Conservation (phyloP, 2,797 vertebrate species). For the Melanotaenia parkinsoni region DNA sequence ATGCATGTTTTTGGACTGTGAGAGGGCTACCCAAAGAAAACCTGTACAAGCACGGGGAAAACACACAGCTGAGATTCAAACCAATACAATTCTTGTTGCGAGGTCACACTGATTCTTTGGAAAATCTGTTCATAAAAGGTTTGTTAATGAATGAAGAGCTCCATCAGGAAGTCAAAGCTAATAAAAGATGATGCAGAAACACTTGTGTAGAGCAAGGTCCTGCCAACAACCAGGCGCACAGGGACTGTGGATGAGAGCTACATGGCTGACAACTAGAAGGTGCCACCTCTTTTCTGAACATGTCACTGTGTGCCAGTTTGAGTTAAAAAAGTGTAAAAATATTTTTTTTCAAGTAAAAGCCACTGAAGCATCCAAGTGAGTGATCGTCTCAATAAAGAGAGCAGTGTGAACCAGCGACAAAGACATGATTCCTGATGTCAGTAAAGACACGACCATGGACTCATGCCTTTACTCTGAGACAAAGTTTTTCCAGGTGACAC, state of each 20-base stretch:
- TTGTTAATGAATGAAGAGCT: neutral
- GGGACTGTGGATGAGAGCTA: constrained; percentile 13
- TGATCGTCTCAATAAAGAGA: constrained; percentile 28
- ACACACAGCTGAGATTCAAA: too few species aligned
- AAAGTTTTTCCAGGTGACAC: constrained; percentile 46
- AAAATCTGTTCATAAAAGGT: neutral
- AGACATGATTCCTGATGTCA: constrained; percentile 16
- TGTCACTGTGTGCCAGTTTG: constrained; percentile 29
- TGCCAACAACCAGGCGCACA: constrained; percentile 3
- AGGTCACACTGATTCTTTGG: too few species aligned
- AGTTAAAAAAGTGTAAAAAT: constrained; percentile 22
- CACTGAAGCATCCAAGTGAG: constrained; percentile 15
- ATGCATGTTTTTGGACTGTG: too few species aligned
- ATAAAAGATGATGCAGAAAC: constrained; percentile 7
- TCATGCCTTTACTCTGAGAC: constrained; percentile 18
- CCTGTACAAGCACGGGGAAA: too few species aligned
- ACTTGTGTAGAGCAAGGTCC: constrained; percentile 13
- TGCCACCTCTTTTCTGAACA: constrained; percentile 12
- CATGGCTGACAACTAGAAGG: constrained; percentile 14
- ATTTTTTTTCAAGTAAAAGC: constrained; percentile 35
- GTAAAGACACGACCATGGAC: constrained; percentile 7
- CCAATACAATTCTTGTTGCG: too few species aligned
- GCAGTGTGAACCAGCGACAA: constrained; percentile 17
- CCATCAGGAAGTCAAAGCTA: constrained; percentile 10
- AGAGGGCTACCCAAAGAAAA: too few species aligned